A percentile compares a stretch with the other conserved stretches of the same genome.
phyloP scores from a whole-genome alignment of 2,888 invertebrate genomes.

The Calliphora vomitoria region DNA sequence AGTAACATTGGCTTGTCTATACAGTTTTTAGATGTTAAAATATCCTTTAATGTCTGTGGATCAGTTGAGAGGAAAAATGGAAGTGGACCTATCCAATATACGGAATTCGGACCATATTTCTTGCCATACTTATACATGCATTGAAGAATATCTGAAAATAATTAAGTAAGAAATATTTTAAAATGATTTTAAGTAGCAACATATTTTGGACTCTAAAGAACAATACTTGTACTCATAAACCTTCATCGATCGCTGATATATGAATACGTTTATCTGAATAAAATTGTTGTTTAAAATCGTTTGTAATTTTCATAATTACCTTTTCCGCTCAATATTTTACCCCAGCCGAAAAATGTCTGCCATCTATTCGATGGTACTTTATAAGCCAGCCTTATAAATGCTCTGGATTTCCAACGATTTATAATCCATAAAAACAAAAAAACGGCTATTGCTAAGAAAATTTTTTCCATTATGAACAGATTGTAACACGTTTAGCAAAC shows the following conservation, averaged over 20 bases:
- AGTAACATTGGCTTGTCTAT: background rate
- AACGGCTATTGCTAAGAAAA: no score
- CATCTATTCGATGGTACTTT: conserved; percentile 6
- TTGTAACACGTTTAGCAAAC: no score
- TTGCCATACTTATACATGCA: background rate
- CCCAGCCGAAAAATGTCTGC: conserved; percentile 11
- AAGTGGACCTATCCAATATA: conserved; percentile 31
- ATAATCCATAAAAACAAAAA: background rate
- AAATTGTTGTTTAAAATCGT: no score
- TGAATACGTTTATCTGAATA: no score
- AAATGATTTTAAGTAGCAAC: no score
- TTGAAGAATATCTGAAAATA: background rate
- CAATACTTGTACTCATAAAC: no score
- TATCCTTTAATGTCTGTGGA: conserved; percentile 26
- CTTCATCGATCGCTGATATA: no score
- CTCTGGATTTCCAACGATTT: background rate
- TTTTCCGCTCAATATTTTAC: background rate
- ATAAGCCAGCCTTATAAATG: background rate
- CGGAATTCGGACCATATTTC: conserved; percentile 41
- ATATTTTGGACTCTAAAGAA: no score
- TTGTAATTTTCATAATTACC: background rate
- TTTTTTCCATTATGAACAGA: no score
- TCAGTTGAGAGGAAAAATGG: conserved; percentile 19
- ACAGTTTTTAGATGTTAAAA: conserved; percentile 46
- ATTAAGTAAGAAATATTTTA: no score